phyloP scores from a whole-genome alignment of 2,888 invertebrate genomes.

The Lampropteryx suffumata region DNA sequence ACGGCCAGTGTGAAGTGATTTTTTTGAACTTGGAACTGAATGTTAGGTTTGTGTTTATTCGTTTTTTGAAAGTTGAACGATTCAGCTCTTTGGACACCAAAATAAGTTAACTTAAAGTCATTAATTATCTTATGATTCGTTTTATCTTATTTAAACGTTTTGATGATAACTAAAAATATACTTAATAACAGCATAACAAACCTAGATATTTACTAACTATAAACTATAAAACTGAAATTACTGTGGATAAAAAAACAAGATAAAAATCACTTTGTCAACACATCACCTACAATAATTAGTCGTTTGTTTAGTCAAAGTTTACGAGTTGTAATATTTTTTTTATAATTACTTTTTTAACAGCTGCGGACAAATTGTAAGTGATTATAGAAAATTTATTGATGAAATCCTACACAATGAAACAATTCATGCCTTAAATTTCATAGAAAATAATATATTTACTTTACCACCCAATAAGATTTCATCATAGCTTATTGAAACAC shows the following conservation, averaged over 20 bases:
- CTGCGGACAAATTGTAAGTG: slow-evolving; percentile 16
- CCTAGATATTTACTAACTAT: too few species aligned
- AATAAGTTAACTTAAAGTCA: too few species aligned
- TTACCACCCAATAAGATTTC: too few species aligned
- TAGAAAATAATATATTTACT: too few species aligned
- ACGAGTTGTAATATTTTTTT: slow-evolving; percentile 31
- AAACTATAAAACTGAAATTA: neutral
- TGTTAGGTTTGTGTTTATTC: slow-evolving; percentile 18
- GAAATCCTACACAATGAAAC: too few species aligned
- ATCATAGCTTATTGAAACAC: too few species aligned
- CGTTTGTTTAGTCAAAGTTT: slow-evolving; percentile 39
- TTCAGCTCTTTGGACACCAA: slow-evolving; percentile 6
- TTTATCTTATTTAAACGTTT: too few species aligned
- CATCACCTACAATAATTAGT: slow-evolving; percentile 17
- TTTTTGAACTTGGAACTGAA: slow-evolving; percentile 19
- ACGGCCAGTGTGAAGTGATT: slow-evolving; percentile 36
- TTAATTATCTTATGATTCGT: too few species aligned
- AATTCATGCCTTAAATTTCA: too few species aligned
- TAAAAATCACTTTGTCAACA: slow-evolving; percentile 1
- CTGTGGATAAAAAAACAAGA: neutral
- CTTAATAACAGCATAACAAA: too few species aligned
- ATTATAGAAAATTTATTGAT: neutral
- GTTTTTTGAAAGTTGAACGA: neutral
- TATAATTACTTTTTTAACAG: too few species aligned
- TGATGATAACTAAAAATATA: too few species aligned